Conservation (phyloP, 2,888 invertebrate genomes). For the Exocentrus adspersus region DNA sequence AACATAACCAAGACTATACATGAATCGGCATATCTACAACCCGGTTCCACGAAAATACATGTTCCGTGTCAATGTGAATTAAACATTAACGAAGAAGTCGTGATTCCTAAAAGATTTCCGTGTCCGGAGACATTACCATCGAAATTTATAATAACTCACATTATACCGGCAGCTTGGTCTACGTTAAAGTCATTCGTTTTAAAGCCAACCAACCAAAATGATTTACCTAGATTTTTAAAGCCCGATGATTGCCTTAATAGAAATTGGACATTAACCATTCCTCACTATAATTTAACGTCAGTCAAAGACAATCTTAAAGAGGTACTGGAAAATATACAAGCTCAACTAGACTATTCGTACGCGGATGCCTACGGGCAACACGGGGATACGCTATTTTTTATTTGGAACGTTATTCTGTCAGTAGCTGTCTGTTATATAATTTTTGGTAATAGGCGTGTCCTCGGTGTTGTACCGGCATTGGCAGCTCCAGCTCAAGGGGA, state of each 20-base stretch:
- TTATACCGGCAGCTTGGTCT: slow-evolving; percentile 23
- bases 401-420: slow-evolving; percentile 17
- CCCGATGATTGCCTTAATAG: slow-evolving; percentile 5
- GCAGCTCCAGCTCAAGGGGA: not conserved
- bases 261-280: slow-evolving; percentile 22
- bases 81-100: not conserved
- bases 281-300: slow-evolving; percentile 20
- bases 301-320: slow-evolving; percentile 8
- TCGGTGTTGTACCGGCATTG: not conserved
- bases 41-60: slow-evolving; percentile 26
- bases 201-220: slow-evolving; percentile 17
- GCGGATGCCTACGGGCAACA: slow-evolving; percentile 9
- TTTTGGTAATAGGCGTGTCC: not conserved
- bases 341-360: not conserved
- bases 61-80: slow-evolving; percentile 32
- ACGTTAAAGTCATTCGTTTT: slow-evolving; percentile 10
- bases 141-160: slow-evolving; percentile 4
- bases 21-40: not conserved
- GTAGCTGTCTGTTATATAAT: not conserved
- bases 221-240: slow-evolving; percentile 11
- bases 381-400: slow-evolving; percentile 20
- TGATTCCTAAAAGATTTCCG: slow-evolving; percentile 31
- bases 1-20: not conserved
- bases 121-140: not conserved
- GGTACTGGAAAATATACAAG: slow-evolving; percentile 11